Base-by-base conservation (phyloP, 2,113 vertebrate species). In the Cyrtonyx montezumae region DNA sequence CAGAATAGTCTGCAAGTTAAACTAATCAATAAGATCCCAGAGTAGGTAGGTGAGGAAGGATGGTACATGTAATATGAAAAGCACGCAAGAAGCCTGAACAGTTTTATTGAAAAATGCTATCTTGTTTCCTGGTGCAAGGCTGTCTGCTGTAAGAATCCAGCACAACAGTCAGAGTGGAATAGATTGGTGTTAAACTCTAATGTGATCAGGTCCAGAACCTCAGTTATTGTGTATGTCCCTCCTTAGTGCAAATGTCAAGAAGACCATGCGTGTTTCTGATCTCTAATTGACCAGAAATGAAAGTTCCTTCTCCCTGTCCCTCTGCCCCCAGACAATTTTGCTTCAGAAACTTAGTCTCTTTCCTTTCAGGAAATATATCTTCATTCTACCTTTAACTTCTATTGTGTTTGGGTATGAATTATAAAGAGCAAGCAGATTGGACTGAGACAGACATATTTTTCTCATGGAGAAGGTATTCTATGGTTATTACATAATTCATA, bases 1-100 rank as follows among this genome's bases (percentile, higher is more conserved):
- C 19, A 48, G 4, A 36, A 46, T 30, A 61, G 79, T 66, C 22
- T 74, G 4, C 30, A 74, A 78, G 0, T 78, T 88, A 67, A 53
- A 32, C 3, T 77, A 74, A 62, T 3, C 79, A 11, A 56, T 68
- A 20, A 67, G 18, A 88, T 59, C 48, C 15, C 46, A 59, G 12
- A 59, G 30, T 19, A 71, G 32, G 28, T 5, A 26, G 18, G 55
- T 5, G 32, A 69, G 40, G 49, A 70, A 78, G 46, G 25, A 32
- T 11, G 62, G n/a, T 53, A 28, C 55, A 10, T 6, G 0, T 62
- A 75, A 67, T 42, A 63, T 0, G 0, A 9, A 62, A 77, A n/a
- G 40, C 22, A 62, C 86, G 79, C 36, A n/a, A 56, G 71, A 42
- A 32, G 18, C 9, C 42, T 37, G 26, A 42, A 70, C 37, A 40